A percentile compares a stretch with the other conserved stretches of the same genome.
Conservation (phyloP, 2,113 vertebrate genomes). For the Oreamnos americanus region DNA sequence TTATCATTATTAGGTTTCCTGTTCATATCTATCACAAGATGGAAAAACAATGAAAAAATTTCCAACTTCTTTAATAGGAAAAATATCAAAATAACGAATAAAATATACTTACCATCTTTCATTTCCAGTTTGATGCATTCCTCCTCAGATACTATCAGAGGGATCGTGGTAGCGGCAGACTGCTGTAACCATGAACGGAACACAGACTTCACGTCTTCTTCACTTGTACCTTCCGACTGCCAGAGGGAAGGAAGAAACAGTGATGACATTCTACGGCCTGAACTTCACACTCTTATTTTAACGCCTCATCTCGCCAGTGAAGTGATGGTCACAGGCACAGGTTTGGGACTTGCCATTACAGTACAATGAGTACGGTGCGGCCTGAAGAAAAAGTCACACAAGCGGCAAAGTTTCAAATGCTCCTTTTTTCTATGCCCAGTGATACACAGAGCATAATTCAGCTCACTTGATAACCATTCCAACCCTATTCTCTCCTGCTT, state of each 20-base stretch:
- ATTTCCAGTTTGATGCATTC: conserved; percentile 82
- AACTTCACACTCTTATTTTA: not conserved
- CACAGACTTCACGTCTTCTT: conserved; percentile 85
- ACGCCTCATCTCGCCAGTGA: not conserved
- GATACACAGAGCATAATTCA: not conserved
- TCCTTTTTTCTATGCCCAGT: not conserved
- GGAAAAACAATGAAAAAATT: conserved; percentile 9
- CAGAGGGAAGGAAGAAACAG: conserved; percentile 11
- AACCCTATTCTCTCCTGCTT: not conserved
- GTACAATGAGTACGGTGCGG: not conserved
- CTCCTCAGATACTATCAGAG: conserved; percentile 84
- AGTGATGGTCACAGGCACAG: not conserved
- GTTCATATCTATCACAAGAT: not conserved
- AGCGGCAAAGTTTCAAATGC: not conserved
- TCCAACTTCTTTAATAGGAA: not conserved
- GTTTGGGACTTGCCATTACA: not conserved
- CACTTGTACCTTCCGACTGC: conserved; percentile 81
- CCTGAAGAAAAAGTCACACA: not conserved
- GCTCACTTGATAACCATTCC: not conserved
- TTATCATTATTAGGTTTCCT: not conserved
- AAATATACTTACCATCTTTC: conserved; percentile 82
- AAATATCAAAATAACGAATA: not conserved
- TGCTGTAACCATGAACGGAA: conserved; percentile 90
- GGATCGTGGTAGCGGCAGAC: conserved; percentile 81
- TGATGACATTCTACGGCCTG: not conserved